Conservation (phyloP, 2,113 vertebrate genomes). For the Empidonax alnorum region DNA sequence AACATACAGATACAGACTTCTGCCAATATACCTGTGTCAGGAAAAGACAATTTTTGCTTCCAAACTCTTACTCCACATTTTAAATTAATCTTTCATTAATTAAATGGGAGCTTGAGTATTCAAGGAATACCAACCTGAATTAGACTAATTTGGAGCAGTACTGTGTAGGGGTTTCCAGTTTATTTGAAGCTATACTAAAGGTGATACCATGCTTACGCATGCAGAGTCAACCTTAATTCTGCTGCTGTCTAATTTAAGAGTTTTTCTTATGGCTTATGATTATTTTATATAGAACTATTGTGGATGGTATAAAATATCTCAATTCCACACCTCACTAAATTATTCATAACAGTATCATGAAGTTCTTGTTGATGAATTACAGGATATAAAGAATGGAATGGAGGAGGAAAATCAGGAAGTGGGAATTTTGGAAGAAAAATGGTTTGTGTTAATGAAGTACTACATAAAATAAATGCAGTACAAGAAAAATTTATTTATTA, state of each 20-base stretch:
- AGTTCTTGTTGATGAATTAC: not conserved
- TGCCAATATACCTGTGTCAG: not conserved
- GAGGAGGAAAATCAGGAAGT: not conserved
- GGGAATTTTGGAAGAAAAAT: not conserved
- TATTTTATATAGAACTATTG: not conserved
- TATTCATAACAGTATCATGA: not conserved
- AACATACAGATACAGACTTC: not conserved
- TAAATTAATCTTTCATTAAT: not conserved
- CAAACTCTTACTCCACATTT: not conserved
- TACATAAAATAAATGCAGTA: slow-evolving; percentile 4
- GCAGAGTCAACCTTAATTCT: not conserved
- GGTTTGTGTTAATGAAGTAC: not conserved
- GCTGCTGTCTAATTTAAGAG: not conserved
- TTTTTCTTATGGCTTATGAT: not conserved
- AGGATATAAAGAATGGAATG: not conserved
- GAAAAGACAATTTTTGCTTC: not conserved
- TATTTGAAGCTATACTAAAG: not conserved
- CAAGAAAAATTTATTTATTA: slow-evolving; percentile 22
- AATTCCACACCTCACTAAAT: not conserved
- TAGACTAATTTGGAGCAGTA: not conserved
- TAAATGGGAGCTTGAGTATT: not conserved
- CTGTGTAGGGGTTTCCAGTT: not conserved
- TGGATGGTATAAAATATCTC: not conserved
- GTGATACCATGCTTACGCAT: rapidly evolving
- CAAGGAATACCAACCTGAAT: not conserved